Conservation (phyloP, 30 jellyfish, hydroid and myxozoan genomes). For the Nemopilema nomurai region DNA sequence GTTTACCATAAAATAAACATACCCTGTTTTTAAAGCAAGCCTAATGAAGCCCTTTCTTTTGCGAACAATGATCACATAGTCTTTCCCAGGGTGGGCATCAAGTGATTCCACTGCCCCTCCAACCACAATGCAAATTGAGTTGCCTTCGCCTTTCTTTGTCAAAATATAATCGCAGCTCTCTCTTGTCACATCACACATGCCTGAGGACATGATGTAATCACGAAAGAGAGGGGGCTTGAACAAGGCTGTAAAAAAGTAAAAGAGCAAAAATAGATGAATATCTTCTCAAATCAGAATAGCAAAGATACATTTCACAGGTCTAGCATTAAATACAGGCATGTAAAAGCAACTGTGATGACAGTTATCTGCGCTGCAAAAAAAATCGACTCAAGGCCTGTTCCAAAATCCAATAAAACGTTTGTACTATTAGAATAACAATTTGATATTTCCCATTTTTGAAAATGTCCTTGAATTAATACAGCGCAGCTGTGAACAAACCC, state of each 20-base stretch:
- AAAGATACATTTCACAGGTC: too few relatives aligned
- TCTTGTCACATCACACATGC: conserved; percentile 84
- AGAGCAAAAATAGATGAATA: too few relatives aligned
- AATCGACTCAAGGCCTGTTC: too few relatives aligned
- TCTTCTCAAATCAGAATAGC: too few relatives aligned
- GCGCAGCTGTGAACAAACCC: neutral
- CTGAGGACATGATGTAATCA: conserved; percentile 83
- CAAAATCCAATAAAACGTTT: too few relatives aligned
- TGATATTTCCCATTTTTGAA: neutral
- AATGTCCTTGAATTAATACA: too few relatives aligned
- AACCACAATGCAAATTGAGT: conserved; percentile 80
- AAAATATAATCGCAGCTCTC: conserved; percentile 76
- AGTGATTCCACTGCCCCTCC: conserved; percentile 92
- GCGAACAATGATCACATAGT: conserved; percentile 55
- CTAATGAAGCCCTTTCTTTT: conserved; percentile 78
- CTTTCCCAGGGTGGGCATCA: conserved; percentile 79
- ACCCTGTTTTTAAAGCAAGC: conserved; percentile 87
- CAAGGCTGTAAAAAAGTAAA: conserved; percentile 66
- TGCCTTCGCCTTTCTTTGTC: conserved; percentile 78
- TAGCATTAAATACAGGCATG: too few relatives aligned
- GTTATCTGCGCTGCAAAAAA: too few relatives aligned
- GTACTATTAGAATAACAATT: too few relatives aligned
- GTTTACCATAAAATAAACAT: neutral
- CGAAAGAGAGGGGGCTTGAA: conserved; percentile 87
- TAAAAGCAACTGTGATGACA: too few relatives aligned